Base-by-base conservation (phyloP, 2,888 invertebrate genomes). In the Epiblema foenella region DNA sequence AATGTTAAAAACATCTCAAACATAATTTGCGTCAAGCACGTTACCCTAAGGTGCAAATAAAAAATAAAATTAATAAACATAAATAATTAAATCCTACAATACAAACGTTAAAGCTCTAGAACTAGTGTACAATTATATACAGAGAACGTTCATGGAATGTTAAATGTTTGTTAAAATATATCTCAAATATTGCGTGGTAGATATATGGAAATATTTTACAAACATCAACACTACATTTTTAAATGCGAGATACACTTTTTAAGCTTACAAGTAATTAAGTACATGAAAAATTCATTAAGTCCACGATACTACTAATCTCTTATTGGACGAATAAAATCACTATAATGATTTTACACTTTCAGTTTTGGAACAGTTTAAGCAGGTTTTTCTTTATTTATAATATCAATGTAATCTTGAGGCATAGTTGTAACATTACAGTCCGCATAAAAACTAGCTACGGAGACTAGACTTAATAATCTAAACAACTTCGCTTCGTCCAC, bases 31-130 rank as follows among this genome's bases (percentile, higher is more conserved):
- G 65, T 59, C 62, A 73, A 62, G n/a, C 58, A 66, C 46, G 17
- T 46, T 62, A 75, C 67, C 56, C 59, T 58, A 74, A 73, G 70
- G 75, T 74, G 82, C 82, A 85, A 81, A 85, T 83, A 83, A 85
- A 87, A 84, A 85, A 18, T 37, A 37, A 63, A 66, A 70, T 37
- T 2, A 86, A 83, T 86, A 67, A 79, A 82, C 79, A 78, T 66
- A 70, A 70, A 76, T 81, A 81, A 78, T 77, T 79, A 78, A 84
- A 84, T 83, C 80, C 82, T 91, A 91, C 85, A 88, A 90, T 87
- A 90, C 86, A 88, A 91, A 87, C 90, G 88, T 91, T 91, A 93
- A 89, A 92, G 91, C 90, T 92, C 84, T 90, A 91, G 74, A 85
- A 80, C 83, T 91, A 91, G 88, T 88, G 90, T 90, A 91, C 90